Evolutionary conservation across 2,888 invertebrate genomes (phyloP).

Genomic region (Eremobia ochroleuca): DNA sequence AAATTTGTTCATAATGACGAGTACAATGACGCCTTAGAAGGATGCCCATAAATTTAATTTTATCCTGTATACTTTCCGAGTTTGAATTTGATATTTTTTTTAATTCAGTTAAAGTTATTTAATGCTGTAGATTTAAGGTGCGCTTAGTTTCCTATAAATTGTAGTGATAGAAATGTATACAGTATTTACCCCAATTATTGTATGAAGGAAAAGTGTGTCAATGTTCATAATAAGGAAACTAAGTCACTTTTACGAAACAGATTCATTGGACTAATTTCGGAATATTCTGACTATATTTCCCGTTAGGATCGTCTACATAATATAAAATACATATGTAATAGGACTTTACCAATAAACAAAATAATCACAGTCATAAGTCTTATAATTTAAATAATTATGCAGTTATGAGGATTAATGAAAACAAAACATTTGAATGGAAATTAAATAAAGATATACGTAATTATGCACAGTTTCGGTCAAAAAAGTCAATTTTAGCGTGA

Average conservation of each 20-base stretch:
- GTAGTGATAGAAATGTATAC: too few species aligned
- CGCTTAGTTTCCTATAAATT: too few species aligned
- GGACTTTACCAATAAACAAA: neutral
- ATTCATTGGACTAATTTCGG: neutral
- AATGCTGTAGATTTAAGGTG: too few species aligned
- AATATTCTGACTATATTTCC: neutral
- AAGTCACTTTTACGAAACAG: neutral
- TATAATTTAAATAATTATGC: neutral
- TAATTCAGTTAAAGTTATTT: too few species aligned
- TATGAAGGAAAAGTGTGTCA: too few species aligned
- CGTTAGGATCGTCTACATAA: neutral
- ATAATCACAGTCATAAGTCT: neutral
- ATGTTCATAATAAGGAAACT: neutral
- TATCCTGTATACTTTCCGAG: too few species aligned
- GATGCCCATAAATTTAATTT: too few species aligned
- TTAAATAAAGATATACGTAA: neutral
- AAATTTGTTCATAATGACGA: too few species aligned
- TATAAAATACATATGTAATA: too few species aligned
- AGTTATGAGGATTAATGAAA: conserved; percentile 1
- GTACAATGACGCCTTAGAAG: too few species aligned
- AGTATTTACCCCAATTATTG: too few species aligned
- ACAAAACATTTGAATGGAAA: neutral
- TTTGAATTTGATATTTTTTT: too few species aligned
- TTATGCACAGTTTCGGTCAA: conserved; percentile 1
- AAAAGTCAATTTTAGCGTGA: conserved; percentile 13